These are phyloP conservation scores for Drosophila bocki DNA, from an alignment of 1,140 invertebrate species.

Conservation along the genomic window DNA sequence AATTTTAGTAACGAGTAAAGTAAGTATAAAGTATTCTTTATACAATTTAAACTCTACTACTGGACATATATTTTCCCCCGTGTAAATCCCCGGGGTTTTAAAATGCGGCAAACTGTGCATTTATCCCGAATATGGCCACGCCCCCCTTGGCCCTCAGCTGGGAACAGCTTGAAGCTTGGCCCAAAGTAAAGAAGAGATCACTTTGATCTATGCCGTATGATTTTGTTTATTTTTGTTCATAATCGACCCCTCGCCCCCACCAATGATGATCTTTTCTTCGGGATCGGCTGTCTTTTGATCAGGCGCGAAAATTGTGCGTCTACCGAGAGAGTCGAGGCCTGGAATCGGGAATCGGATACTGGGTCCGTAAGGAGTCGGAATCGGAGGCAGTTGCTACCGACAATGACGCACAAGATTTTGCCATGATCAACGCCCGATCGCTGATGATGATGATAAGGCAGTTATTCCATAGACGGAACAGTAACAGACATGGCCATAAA, in stretches of 20 bases:
- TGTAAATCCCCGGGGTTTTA: constrained; percentile 56
- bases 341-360: constrained; percentile 8
- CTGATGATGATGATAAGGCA: constrained; percentile 56
- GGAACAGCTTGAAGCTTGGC: constrained; percentile 52
- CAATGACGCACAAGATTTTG: constrained; percentile 56
- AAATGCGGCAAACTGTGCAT: constrained; percentile 82
- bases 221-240: constrained; percentile 84
- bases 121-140: constrained; percentile 71
- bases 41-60: too few species aligned
- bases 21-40: neutral
- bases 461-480: constrained; percentile 28
- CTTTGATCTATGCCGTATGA: constrained; percentile 77
- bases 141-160: constrained; percentile 28
- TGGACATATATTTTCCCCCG: neutral
- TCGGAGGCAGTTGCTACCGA: constrained; percentile 72
- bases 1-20: too few species aligned
- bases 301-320: constrained; percentile 78
- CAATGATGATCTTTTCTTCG: constrained; percentile 34
- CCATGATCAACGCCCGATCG: constrained; percentile 13
- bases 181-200: constrained; percentile 49
- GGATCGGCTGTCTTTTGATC: constrained; percentile 70
- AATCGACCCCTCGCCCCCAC: constrained; percentile 57
- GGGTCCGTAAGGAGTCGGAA: constrained; percentile 26
- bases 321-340: constrained; percentile 27
- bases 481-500: constrained; percentile 30